phyloP scores from a whole-genome alignment of 92 coral and sea anemone species.

The Porites divaricata region DNA sequence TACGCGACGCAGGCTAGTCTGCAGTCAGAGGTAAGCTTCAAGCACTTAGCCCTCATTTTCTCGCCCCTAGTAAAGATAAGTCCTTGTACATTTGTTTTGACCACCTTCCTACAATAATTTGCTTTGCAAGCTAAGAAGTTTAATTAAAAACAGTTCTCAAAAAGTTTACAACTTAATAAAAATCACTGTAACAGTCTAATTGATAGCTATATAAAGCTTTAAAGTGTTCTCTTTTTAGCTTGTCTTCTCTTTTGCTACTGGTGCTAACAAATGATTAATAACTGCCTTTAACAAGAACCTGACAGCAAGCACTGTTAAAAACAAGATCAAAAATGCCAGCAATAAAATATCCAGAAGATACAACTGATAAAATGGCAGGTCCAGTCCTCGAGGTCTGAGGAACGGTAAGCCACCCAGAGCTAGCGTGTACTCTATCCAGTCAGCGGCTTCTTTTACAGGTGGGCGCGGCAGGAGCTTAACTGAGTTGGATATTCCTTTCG shows the following conservation, averaged over 20 bases:
- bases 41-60: no score
- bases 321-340: conserved; percentile 16
- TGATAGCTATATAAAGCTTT: not conserved
- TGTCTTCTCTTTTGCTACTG: conserved; percentile 22
- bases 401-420: conserved; percentile 53
- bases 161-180: not conserved
- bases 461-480: conserved; percentile 49
- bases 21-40: no score
- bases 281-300: conserved; percentile 8
- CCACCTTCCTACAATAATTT: no score
- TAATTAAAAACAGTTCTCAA: not conserved
- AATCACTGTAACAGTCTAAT: not conserved
- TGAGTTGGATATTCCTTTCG: conserved; percentile 26
- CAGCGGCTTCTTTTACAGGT: conserved; percentile 62
- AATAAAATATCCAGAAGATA: conserved; percentile 52
- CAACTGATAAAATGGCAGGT: conserved; percentile 53
- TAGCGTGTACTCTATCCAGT: conserved; percentile 55
- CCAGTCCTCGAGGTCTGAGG: conserved; percentile 53
- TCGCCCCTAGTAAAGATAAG: no score
- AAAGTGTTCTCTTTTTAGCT: not conserved
- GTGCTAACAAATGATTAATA: not conserved
- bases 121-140: no score
- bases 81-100: no score
- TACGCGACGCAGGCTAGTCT: no score
- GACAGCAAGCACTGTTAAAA: not conserved